Evolutionary conservation across 2,888 invertebrate species (phyloP).

Genomic region (Syrphus vitripennis): DNA sequence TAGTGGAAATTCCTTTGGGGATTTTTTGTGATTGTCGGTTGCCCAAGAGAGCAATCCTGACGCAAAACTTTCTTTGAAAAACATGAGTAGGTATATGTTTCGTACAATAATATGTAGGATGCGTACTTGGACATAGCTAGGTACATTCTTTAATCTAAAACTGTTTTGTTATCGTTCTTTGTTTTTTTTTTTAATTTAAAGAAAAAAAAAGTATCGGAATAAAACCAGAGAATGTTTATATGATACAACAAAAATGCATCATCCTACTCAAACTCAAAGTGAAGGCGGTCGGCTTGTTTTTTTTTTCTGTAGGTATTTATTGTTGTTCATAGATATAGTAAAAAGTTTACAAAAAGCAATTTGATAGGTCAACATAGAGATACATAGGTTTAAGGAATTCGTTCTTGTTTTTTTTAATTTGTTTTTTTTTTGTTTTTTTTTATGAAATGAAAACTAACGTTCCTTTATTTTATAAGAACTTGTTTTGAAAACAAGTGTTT

Average conservation of each 20-base stretch:
- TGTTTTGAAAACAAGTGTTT: background rate
- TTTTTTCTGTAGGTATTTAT: background rate
- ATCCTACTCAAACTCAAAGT: background rate
- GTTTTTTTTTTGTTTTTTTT: background rate
- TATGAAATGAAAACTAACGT: conserved; percentile 17
- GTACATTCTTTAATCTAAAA: background rate
- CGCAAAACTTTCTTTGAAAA: conserved; percentile 42
- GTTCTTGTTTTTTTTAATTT: background rate
- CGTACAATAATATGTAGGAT: too few species aligned
- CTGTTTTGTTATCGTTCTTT: background rate
- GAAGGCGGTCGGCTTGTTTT: background rate
- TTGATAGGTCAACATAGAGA: conserved; percentile 41
- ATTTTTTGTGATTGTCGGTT: conserved; percentile 61
- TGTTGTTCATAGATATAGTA: conserved; percentile 43
- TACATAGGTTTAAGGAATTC: background rate
- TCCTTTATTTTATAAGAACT: background rate
- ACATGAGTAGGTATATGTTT: conserved; percentile 19
- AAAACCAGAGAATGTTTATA: background rate
- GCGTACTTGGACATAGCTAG: too few species aligned
- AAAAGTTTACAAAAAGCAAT: conserved; percentile 53
- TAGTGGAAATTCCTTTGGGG: conserved; percentile 36
- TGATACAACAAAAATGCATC: conserved; percentile 28
- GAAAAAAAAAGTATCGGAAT: background rate
- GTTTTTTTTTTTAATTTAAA: background rate
- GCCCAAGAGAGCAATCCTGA: conserved; percentile 55